Percentiles rank a stretch among this genome's conserved stretches.
These are phyloP conservation scores for Troides oblongomaculatus DNA, from an alignment of 2,888 invertebrate genomes.

Conservation along the genomic window DNA sequence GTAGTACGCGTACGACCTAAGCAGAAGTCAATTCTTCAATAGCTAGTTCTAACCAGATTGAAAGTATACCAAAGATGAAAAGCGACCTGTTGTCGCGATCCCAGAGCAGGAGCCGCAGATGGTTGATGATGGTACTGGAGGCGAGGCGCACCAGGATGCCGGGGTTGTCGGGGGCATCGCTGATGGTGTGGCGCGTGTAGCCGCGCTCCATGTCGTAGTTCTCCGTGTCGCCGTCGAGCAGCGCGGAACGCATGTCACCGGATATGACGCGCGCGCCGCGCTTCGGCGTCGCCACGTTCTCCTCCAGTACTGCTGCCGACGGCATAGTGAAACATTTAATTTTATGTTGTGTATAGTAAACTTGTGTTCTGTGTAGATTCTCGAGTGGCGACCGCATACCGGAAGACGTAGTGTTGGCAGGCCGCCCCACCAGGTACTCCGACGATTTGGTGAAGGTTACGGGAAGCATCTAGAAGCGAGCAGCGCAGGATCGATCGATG, in stretches of 20 bases:
- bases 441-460: too few relatives aligned
- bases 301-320: constrained; percentile 85
- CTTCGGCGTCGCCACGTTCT: constrained; percentile 92
- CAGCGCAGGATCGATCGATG: too few relatives aligned
- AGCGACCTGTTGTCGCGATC: constrained; percentile 89
- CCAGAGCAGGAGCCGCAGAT: constrained; percentile 95
- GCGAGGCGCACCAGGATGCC: constrained; percentile 93
- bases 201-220: constrained; percentile 96
- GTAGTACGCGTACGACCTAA: constrained; percentile 91
- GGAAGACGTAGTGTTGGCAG: too few relatives aligned
- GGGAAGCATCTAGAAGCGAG: too few relatives aligned
- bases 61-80: too few relatives aligned
- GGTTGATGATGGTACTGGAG: constrained; percentile 94
- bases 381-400: too few relatives aligned
- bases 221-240: constrained; percentile 93
- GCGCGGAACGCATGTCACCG: constrained; percentile 93
- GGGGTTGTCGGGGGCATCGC: constrained; percentile 82
- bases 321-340: too few relatives aligned
- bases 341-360: too few relatives aligned
- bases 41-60: too few relatives aligned
- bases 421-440: too few relatives aligned
- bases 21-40: background rate
- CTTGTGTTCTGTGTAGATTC: too few relatives aligned
- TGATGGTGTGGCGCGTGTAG: constrained; percentile 93
- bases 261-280: constrained; percentile 92